These are phyloP conservation scores for Amphiura filiformis DNA, from an alignment of 35 echinoderm and acorn worm species.

Conservation along the genomic window DNA sequence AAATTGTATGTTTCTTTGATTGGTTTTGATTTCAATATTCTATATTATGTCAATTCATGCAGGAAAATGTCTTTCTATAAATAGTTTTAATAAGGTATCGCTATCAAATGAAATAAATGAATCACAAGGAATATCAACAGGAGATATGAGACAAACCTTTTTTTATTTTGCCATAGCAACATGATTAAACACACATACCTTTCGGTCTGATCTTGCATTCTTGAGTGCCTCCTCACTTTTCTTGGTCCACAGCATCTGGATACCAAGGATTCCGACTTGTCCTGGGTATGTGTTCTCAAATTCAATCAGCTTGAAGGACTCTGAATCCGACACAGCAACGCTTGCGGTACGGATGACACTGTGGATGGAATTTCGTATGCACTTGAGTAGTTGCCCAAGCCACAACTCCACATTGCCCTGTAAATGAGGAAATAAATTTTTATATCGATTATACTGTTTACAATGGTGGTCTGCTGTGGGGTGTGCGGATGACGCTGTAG, in stretches of 20 bases:
- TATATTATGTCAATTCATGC: no score
- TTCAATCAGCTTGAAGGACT: constrained; percentile 96
- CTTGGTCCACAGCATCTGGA: constrained; percentile 99
- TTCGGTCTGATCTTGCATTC: constrained; percentile 86
- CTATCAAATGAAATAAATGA: no score
- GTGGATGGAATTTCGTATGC: constrained; percentile 75
- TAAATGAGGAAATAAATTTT: background rate
- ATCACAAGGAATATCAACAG: no score
- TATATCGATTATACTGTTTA: background rate
- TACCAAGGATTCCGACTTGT: constrained; percentile 86
- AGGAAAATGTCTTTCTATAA: no score
- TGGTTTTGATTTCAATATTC: no score
- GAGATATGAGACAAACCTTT: no score
- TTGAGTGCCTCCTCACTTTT: constrained; percentile 94
- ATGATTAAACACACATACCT: no score
- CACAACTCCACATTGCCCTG: constrained; percentile 99
- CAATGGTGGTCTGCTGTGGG: no score
- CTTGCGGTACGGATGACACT: constrained; percentile 80
- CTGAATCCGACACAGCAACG: constrained; percentile 81
- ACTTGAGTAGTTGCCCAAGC: constrained; percentile 74
- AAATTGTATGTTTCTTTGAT: no score
- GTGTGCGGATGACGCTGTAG: no score
- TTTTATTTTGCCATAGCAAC: no score
- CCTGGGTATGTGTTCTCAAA: constrained; percentile 91
- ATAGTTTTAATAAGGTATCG: no score